A percentile compares a stretch with the other conserved stretches of the same genome.
Evolutionary conservation across 2,797 vertebrate species (phyloP).

Genomic region (Centroberyx gerrardi): DNA sequence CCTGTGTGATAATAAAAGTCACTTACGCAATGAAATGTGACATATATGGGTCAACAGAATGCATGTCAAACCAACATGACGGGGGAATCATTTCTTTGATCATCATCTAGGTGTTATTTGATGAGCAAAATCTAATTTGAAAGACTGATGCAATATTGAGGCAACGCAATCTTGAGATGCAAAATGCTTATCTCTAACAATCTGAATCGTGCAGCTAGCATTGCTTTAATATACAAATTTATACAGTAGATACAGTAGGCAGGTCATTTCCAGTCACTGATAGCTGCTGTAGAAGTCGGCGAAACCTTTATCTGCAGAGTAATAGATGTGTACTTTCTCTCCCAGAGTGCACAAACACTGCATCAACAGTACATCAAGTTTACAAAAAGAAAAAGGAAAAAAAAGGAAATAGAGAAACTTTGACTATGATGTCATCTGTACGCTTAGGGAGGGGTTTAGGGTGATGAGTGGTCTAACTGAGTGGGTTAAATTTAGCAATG

Average conservation of each 20-base stretch:
- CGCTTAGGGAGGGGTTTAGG: slow-evolving; percentile 17
- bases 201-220: slow-evolving; percentile 57
- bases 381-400: slow-evolving; percentile 6
- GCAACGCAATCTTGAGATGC: slow-evolving; percentile 69
- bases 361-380: not conserved
- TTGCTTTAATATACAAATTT: slow-evolving; percentile 22
- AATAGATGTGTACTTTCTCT: slow-evolving; percentile 31
- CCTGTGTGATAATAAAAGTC: slow-evolving; percentile 35
- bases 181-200: slow-evolving; percentile 76
- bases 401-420: slow-evolving; percentile 2
- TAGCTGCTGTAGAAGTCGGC: slow-evolving; percentile 11
- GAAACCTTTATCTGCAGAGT: slow-evolving; percentile 18
- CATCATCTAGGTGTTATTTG: slow-evolving; percentile 72
- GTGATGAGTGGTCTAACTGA: slow-evolving; percentile 27
- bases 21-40: slow-evolving; percentile 64
- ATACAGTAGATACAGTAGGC: slow-evolving; percentile 34
- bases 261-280: slow-evolving; percentile 35
- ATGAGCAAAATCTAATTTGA: slow-evolving; percentile 80
- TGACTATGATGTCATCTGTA: slow-evolving; percentile 1
- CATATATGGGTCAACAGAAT: slow-evolving; percentile 78
- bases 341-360: slow-evolving; percentile 4
- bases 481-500: slow-evolving; percentile 55
- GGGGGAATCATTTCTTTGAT: slow-evolving; percentile 74
- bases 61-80: slow-evolving; percentile 57
- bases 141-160: slow-evolving; percentile 76